These are phyloP conservation scores for Mylabris phalerata DNA, from an alignment of 1,140 invertebrate genomes.

Conservation along the genomic window DNA sequence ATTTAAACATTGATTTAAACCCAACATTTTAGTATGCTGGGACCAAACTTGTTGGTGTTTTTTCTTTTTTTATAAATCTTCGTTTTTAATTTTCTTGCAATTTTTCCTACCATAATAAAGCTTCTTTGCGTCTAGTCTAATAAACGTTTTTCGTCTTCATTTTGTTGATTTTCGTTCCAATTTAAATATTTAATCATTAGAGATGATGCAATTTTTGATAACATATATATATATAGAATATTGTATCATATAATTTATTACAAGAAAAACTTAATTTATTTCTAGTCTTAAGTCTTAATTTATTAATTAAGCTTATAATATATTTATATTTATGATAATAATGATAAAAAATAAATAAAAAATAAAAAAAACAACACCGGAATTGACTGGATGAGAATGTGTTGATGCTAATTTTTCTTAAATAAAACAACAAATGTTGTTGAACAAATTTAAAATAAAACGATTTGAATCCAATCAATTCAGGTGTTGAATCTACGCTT, in stretches of 20 bases:
- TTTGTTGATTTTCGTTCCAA: background rate
- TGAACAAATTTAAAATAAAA: too few species aligned
- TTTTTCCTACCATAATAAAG: too few species aligned
- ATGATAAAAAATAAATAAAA: too few species aligned
- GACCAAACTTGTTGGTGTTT: slow-evolving; percentile 23
- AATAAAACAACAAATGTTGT: too few species aligned
- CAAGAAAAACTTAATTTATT: slow-evolving; percentile 9
- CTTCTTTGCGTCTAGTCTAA: slow-evolving; percentile 1
- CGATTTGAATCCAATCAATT: too few species aligned
- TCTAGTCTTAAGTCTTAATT: slow-evolving; percentile 14
- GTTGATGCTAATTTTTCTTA: too few species aligned
- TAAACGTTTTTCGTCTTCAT: too few species aligned
- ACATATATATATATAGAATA: slow-evolving; percentile 8
- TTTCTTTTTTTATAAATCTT: slow-evolving; percentile 7
- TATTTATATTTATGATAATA: background rate
- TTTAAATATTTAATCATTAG: slow-evolving; percentile 1
- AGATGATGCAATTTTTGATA: slow-evolving; percentile 9
- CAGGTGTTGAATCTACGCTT: slow-evolving; percentile 17
- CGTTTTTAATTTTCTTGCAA: too few species aligned
- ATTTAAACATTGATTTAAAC: slow-evolving; percentile 1
- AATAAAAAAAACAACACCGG: too few species aligned
- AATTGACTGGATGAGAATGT: too few species aligned
- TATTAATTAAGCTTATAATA: slow-evolving; percentile 9
- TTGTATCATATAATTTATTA: slow-evolving; percentile 7
- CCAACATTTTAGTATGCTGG: slow-evolving; percentile 31